phyloP scores from a whole-genome alignment of 2,797 vertebrate species.

The Enteromius fasciolatus region DNA sequence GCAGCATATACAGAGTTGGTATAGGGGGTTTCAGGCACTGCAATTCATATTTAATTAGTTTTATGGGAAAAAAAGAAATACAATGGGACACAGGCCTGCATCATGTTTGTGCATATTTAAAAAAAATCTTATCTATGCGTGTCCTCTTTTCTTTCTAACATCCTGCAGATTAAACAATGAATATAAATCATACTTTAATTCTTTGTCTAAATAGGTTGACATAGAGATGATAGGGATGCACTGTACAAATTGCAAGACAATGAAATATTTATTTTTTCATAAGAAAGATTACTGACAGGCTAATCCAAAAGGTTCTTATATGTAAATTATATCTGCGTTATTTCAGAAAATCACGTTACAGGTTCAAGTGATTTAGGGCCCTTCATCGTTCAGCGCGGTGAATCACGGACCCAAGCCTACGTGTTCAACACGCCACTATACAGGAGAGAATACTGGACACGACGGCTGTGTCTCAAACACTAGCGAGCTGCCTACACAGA shows the following conservation, averaged over 20 bases:
- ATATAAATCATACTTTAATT: neutral
- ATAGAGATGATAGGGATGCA: neutral
- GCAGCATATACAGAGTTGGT: constrained; percentile 16
- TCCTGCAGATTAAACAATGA: neutral
- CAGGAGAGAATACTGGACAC: neutral
- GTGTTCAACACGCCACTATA: neutral
- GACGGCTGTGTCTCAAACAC: neutral
- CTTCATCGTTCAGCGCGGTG: neutral
- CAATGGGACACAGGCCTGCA: neutral
- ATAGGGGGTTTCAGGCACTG: neutral
- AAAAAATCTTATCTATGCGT: neutral
- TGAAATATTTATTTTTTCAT: neutral
- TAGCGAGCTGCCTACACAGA: neutral
- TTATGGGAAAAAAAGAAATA: neutral
- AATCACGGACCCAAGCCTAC: neutral
- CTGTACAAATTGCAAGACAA: neutral
- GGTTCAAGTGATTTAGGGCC: neutral
- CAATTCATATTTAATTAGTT: neutral
- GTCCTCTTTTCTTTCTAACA: constrained; percentile 4
- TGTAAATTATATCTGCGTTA: neutral
- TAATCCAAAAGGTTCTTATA: neutral
- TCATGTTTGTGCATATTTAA: neutral
- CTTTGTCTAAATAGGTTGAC: constrained; percentile 1
- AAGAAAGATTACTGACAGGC: neutral
- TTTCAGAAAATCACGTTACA: neutral